phyloP scores from a whole-genome alignment of 2,113 vertebrate species.

The Gadus chalcogrammus region DNA sequence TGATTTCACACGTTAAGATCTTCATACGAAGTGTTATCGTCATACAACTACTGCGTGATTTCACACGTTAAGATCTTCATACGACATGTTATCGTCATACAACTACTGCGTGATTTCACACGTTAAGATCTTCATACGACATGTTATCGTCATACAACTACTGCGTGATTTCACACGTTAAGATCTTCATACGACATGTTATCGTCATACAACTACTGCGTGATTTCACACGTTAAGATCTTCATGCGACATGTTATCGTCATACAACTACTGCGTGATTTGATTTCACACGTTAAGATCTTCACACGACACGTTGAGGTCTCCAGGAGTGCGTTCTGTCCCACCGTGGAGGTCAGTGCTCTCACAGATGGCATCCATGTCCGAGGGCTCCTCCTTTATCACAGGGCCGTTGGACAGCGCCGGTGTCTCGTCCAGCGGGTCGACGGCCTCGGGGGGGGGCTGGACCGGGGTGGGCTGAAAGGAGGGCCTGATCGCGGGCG shows the following conservation, averaged over 20 bases:
- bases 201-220: not conserved
- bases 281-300: not conserved
- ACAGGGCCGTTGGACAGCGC: conserved; percentile 35
- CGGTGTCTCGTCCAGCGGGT: not conserved
- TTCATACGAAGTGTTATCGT: no score
- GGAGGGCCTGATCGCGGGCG: conserved; percentile 24
- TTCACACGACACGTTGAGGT: not conserved
- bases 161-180: not conserved
- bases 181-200: not conserved
- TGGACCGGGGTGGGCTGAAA: conserved; percentile 37
- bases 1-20: no score
- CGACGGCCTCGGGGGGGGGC: conserved; percentile 15
- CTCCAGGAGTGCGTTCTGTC: not conserved
- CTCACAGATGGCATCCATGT: conserved; percentile 25
- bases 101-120: no score
- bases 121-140: not conserved
- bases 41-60: no score
- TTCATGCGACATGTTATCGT: not conserved
- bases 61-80: not conserved
- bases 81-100: not conserved
- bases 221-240: not conserved
- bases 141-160: not conserved
- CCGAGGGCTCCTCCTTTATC: conserved; percentile 56
- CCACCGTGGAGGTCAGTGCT: not conserved
- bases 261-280: no score